Conservation (phyloP, 2,888 invertebrate species). For the Dryocosmus kuriphilus region DNA sequence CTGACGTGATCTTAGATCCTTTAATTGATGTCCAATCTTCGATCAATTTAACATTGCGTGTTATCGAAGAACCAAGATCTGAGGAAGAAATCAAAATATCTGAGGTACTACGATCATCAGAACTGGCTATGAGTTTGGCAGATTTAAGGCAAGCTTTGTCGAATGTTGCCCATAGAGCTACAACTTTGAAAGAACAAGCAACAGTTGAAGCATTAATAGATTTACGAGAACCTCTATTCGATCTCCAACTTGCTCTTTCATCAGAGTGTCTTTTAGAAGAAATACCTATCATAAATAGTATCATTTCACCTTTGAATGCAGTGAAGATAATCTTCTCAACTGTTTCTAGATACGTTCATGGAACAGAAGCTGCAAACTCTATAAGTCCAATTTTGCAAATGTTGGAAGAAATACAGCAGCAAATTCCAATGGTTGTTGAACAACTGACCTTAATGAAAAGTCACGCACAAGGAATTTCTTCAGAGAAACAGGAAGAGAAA, state of each 20-base stretch:
- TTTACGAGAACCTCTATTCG: slow-evolving; percentile 67
- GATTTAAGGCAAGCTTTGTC: slow-evolving; percentile 70
- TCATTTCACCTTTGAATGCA: slow-evolving; percentile 81
- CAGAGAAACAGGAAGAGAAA: slow-evolving; percentile 40
- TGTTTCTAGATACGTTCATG: slow-evolving; percentile 82
- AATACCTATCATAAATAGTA: slow-evolving; percentile 80
- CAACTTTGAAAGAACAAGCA: slow-evolving; percentile 67
- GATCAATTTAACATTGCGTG: slow-evolving; percentile 65
- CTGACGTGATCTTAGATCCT: slow-evolving; percentile 70
- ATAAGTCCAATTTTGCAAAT: slow-evolving; percentile 62
- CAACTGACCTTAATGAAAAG: slow-evolving; percentile 42
- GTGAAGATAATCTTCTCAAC: slow-evolving; percentile 84
- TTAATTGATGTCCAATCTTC: slow-evolving; percentile 70
- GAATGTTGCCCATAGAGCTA: slow-evolving; percentile 68
- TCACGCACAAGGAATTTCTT: slow-evolving; percentile 42
- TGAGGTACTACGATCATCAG: slow-evolving; percentile 52
- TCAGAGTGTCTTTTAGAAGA: slow-evolving; percentile 74
- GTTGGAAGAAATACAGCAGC: slow-evolving; percentile 66
- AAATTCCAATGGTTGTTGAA: slow-evolving; percentile 60
- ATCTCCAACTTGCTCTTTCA: slow-evolving; percentile 64
- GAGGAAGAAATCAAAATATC: slow-evolving; percentile 53
- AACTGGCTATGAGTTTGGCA: slow-evolving; percentile 63
- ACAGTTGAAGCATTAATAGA: slow-evolving; percentile 67
- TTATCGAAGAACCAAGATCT: slow-evolving; percentile 62
- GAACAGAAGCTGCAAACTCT: slow-evolving; percentile 53